Percentiles rank a stretch among this genome's conserved stretches.
Conservation (phyloP, 2,113 vertebrate genomes). For the Echinops telfairi region DNA sequence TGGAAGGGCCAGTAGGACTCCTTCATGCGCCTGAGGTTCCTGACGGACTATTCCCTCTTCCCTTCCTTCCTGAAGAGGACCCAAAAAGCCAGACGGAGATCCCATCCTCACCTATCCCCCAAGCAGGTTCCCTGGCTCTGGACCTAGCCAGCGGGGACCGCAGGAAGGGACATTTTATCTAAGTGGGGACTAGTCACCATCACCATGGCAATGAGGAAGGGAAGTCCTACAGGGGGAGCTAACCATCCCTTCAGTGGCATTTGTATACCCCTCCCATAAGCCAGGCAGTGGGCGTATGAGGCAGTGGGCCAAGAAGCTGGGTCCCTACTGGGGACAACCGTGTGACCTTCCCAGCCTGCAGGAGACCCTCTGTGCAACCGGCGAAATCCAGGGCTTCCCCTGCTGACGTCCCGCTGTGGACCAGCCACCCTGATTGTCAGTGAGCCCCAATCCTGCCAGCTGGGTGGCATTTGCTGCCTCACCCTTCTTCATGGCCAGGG, state of each 20-base stretch:
- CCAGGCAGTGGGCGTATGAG: neutral
- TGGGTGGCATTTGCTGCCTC: too few relatives aligned
- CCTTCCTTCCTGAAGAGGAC: neutral
- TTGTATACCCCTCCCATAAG: rapidly evolving
- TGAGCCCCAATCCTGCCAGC: neutral
- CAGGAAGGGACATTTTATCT: neutral
- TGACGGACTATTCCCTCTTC: too few relatives aligned
- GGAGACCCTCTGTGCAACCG: neutral
- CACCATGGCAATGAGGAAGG: neutral
- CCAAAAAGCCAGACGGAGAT: neutral
- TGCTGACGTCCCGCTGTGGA: too few relatives aligned
- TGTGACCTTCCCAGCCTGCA: neutral
- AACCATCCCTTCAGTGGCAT: rapidly evolving
- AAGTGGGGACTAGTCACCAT: neutral
- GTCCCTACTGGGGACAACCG: rapidly evolving
- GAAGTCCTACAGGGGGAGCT: too few relatives aligned
- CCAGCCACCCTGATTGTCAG: neutral
- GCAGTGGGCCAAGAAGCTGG: neutral
- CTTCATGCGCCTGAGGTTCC: too few relatives aligned
- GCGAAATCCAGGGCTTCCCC: too few relatives aligned
- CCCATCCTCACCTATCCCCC: neutral
- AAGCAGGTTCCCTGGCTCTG: neutral
- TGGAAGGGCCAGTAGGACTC: too few relatives aligned
- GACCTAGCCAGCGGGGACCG: neutral
- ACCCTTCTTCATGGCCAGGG: too few relatives aligned